Base-by-base conservation (phyloP, 2,113 vertebrate species). In the Megalops atlanticus region DNA sequence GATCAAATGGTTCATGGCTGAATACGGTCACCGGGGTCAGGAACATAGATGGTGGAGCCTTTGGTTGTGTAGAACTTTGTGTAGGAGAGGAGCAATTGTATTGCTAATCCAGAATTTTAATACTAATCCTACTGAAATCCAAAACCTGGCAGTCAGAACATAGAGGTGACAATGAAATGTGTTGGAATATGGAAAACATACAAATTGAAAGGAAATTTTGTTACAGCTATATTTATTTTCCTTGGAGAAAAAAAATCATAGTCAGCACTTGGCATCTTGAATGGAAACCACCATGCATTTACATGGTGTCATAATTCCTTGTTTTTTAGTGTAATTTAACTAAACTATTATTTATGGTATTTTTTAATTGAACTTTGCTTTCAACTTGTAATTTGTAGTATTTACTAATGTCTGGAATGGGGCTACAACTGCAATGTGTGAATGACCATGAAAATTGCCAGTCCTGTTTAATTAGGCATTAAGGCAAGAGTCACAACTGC, bases 111-210 rank as follows among this genome's bases (percentile, higher is more conserved):
- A 74, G 38, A 38, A 74, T 74, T 41, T 74, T 21, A 74, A 43
- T 74, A 74, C 39, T 74, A 74, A 74, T 74, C 72, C 72, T 1
- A 18, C 40, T 74, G 15, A 72, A 40, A n/a, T n/a, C 72, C 72
- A 31, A n/a, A 33, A 31, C 12, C 12, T 45, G 4, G 12, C 43
- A 45, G 43, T 45, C 43, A 27, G n/a, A 64, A 64, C 54, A 64
- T 27, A 64, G 10, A 8, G 54, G 2, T 24, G 12, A 49, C 18
- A 15, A 49, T 49, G 47, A 49, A 21, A 54, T 21, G 3, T 54
- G 49, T 24, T 31, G 7, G 31, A 8, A 18, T 7, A 64, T 21
- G 7, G n/a, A 10, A 64, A 64, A 27, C 1, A 64, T 8, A n/a
- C 54, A 31, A 8, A 31, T 31, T 31, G 11, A 64, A 21, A 21